phyloP scores from a whole-genome alignment of 37 sponge, comb jelly and placozoan species.

The Ephydatia muelleri region DNA sequence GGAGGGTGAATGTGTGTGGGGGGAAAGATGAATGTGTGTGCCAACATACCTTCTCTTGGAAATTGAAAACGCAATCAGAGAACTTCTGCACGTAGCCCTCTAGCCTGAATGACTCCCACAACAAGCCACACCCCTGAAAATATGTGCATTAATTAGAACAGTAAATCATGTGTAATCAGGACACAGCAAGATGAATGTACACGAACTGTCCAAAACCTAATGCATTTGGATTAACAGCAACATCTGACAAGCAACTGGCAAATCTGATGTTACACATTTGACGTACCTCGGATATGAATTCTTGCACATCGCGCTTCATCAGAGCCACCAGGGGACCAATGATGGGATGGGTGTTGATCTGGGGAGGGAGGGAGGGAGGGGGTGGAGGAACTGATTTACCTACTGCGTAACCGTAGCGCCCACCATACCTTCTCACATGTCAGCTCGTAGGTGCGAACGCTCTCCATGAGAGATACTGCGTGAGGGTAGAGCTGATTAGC shows the following conservation, averaged over 20 bases:
- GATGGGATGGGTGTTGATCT: slow-evolving; percentile 49
- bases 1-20: background rate
- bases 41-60: slow-evolving; percentile 62
- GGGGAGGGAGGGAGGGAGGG: background rate
- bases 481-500: slow-evolving; percentile 98
- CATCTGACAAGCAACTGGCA: too few relatives aligned
- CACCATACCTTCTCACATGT: slow-evolving; percentile 87
- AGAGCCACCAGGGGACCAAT: slow-evolving; percentile 73
- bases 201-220: too few relatives aligned
- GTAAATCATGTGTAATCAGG: background rate
- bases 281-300: slow-evolving; percentile 62
- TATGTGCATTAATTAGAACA: background rate
- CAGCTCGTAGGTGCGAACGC: slow-evolving; percentile 89
- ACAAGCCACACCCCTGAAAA: slow-evolving; percentile 61
- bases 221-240: too few relatives aligned
- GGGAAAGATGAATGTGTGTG: too few relatives aligned
- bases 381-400: background rate
- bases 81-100: slow-evolving; percentile 82
- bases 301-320: slow-evolving; percentile 83
- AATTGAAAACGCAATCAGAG: slow-evolving; percentile 71
- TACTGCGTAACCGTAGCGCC: background rate
- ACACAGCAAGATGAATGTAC: background rate
- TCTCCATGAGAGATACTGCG: slow-evolving; percentile 96
- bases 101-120: slow-evolving; percentile 88
- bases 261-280: background rate